Conservation (phyloP, 2,888 invertebrate genomes). For the Abscondita cerata region DNA sequence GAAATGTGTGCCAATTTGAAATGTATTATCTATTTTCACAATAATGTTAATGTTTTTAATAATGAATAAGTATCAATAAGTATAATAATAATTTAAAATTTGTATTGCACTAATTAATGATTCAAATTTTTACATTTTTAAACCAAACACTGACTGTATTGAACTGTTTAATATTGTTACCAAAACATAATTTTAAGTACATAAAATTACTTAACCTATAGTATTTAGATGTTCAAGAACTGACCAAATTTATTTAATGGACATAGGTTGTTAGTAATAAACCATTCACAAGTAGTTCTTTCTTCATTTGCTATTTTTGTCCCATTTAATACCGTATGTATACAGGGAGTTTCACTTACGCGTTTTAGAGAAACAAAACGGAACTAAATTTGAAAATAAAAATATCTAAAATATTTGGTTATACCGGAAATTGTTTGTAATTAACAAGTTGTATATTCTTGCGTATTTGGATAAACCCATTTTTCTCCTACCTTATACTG, state of each 20-base stretch:
- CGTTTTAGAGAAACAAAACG: too few species aligned
- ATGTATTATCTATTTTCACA: slow-evolving; percentile 33
- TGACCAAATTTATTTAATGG: slow-evolving; percentile 39
- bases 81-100: slow-evolving; percentile 10
- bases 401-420: too few species aligned
- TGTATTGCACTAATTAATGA: slow-evolving; percentile 23
- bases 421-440: too few species aligned
- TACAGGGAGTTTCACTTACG: too few species aligned
- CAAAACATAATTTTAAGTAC: slow-evolving; percentile 37
- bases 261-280: slow-evolving; percentile 11
- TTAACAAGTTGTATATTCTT: too few species aligned
- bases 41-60: slow-evolving; percentile 28
- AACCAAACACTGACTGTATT: slow-evolving; percentile 27
- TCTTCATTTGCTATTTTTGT: too few species aligned
- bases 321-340: too few species aligned
- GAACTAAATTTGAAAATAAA: too few species aligned
- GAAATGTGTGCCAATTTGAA: slow-evolving; percentile 32
- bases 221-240: slow-evolving; percentile 40
- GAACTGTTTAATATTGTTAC: slow-evolving; percentile 44
- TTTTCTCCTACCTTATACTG: too few species aligned
- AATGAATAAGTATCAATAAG: slow-evolving; percentile 11
- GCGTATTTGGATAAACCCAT: too few species aligned
- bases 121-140: slow-evolving; percentile 23
- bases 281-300: too few species aligned
- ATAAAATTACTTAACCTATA: slow-evolving; percentile 34